A percentile compares a stretch with the other conserved stretches of the same genome.
phyloP scores from a whole-genome alignment of 1,140 invertebrate genomes.

The Rhyzopertha dominica region DNA sequence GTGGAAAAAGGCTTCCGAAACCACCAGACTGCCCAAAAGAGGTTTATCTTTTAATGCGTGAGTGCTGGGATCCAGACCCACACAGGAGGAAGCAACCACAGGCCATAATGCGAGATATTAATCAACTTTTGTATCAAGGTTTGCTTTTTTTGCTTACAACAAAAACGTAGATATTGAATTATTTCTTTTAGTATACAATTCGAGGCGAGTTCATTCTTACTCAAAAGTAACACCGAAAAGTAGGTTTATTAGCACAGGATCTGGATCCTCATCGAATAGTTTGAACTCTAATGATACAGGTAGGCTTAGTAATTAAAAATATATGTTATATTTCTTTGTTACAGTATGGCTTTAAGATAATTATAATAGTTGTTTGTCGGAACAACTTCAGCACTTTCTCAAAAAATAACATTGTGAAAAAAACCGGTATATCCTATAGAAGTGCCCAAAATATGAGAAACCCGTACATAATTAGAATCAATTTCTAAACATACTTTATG shows the following conservation, averaged over 20 bases:
- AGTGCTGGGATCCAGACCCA: slow-evolving; percentile 80
- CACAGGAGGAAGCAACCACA: slow-evolving; percentile 69
- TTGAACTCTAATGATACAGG: slow-evolving; percentile 37
- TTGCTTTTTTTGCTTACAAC: background rate
- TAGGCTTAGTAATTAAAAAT: slow-evolving; percentile 13
- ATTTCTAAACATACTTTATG: no score
- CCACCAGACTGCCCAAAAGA: slow-evolving; percentile 73
- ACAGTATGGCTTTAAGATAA: no score
- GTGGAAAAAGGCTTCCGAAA: slow-evolving; percentile 66
- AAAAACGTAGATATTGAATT: slow-evolving; percentile 12
- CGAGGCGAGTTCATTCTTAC: slow-evolving; percentile 56
- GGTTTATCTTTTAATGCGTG: slow-evolving; percentile 77
- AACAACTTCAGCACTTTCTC: no score
- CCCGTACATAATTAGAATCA: no score
- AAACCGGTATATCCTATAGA: no score
- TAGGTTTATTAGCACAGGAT: slow-evolving; percentile 11
- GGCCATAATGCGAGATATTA: slow-evolving; percentile 75
- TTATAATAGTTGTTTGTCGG: no score
- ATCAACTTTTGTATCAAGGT: slow-evolving; percentile 72
- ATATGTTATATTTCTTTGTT: no score
- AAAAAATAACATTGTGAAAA: no score
- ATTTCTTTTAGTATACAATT: slow-evolving; percentile 52
- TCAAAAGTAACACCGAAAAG: slow-evolving; percentile 41
- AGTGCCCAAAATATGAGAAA: no score
- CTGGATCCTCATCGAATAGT: slow-evolving; percentile 32